Evolutionary conservation across 1,140 invertebrate genomes (phyloP), one percentile per base, ranked within the genome.

Genomic region (Chlorops oryzae): DNA sequence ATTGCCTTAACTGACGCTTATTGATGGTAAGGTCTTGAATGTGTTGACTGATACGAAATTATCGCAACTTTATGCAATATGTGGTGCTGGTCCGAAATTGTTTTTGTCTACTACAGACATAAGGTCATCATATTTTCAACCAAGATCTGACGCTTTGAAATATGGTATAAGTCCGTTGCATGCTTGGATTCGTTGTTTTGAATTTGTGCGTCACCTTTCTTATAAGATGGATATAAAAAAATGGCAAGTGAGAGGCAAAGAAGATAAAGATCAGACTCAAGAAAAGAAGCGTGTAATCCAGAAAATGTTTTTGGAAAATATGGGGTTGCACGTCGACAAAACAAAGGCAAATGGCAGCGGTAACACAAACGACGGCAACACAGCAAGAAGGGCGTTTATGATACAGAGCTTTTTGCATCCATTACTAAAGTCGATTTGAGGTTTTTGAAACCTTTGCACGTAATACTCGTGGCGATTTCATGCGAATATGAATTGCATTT

Each of bases 111-210:
- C 34, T 22, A 47, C 13, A 27, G 35, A 52, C 18, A 12, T 47
- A 15, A 22, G 32, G 23, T 46, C 22, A 3, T 17, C 7, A 10
- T 7, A 12, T 13, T 47, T 47, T 45, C n/a, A 42, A 38, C 43
- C 37, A 39, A 52, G 41, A 51, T 25, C 23, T 20, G 41, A 27
- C 32, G 22, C 35, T 25, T 25, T 41, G 15, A 45, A 52, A 15
- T 52, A 52, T 27, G 50, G 38, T n/a, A 38, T 41, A 27, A 52
- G 50, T 40, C 50, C 44, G n/a, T 38, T 52, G 10, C 50, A 52
- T 20, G 48, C 51, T 23, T 56, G 55, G 55, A 56, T 56, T 40
- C 32, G 55, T 20, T 43, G 37, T 23, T 42, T 56, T 12, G 51
- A 56, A 25, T 56, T 53, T 45, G 38, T 53, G 25, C 23, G 50